These are phyloP conservation scores for Drosophila gaucha DNA, from an alignment of 2,888 invertebrate genomes.

Conservation along the genomic window DNA sequence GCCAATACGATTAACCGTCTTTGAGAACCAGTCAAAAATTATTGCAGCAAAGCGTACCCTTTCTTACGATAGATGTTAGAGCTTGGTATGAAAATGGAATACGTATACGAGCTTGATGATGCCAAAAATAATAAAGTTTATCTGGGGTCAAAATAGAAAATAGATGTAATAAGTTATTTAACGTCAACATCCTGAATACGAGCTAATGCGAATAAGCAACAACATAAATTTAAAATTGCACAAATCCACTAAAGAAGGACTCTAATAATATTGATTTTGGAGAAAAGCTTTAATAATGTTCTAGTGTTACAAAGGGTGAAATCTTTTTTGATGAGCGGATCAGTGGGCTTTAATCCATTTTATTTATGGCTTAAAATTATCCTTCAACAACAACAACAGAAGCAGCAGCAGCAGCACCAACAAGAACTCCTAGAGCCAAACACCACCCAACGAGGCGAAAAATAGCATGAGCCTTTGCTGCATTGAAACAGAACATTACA, in stretches of 20 bases:
- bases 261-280: conserved; percentile 51
- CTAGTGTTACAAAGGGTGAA: conserved; percentile 47
- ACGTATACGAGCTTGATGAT: not conserved
- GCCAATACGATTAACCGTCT: too few relatives aligned
- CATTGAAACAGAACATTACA: conserved; percentile 54
- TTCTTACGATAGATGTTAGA: too few relatives aligned
- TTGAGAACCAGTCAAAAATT: too few relatives aligned
- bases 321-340: conserved; percentile 76
- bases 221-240: conserved; percentile 36
- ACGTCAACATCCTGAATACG: not conserved
- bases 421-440: conserved; percentile 20
- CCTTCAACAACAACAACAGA: conserved; percentile 49
- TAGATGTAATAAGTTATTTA: not conserved
- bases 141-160: not conserved
- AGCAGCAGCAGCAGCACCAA: not conserved
- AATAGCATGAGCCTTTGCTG: conserved; percentile 53
- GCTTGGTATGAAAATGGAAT: too few relatives aligned
- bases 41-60: too few relatives aligned
- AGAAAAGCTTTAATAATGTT: conserved; percentile 64
- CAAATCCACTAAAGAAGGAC: conserved; percentile 31
- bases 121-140: not conserved
- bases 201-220: conserved; percentile 20
- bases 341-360: conserved; percentile 81
- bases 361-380: conserved; percentile 81
- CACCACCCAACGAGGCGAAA: conserved; percentile 42